A percentile compares a stretch with the other conserved stretches of the same genome.
phyloP scores from a whole-genome alignment of 2,888 invertebrate species.

The Opisthograptis luteolata region DNA sequence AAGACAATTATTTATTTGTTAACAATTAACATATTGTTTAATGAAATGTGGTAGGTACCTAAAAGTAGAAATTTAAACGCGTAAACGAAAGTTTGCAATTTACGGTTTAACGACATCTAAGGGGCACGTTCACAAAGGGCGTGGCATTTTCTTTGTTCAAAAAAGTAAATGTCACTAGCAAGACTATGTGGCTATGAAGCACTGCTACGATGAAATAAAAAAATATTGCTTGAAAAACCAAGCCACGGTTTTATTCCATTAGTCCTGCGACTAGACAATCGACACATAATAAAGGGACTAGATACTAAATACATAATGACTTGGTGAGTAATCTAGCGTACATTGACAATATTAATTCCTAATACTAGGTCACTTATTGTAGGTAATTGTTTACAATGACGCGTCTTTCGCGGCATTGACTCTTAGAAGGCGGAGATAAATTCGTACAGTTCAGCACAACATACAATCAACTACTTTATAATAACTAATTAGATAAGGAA shows the following conservation, averaged over 20 bases:
- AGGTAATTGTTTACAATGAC: background rate
- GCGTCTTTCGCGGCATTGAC: slow-evolving; percentile 4
- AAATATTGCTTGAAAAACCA: background rate
- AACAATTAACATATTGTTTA: background rate
- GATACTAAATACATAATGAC: too few relatives aligned
- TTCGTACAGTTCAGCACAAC: too few relatives aligned
- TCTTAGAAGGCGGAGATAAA: background rate
- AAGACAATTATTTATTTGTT: background rate
- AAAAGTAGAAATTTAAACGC: slow-evolving; percentile 20
- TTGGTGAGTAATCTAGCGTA: too few relatives aligned
- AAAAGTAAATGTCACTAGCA: slow-evolving; percentile 42
- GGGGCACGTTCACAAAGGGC: slow-evolving; percentile 45
- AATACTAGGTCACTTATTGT: slow-evolving; percentile 8
- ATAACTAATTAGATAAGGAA: too few relatives aligned
- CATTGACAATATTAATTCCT: background rate
- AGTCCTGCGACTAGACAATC: too few relatives aligned
- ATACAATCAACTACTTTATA: too few relatives aligned
- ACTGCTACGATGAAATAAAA: slow-evolving; percentile 10
- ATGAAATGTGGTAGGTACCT: background rate
- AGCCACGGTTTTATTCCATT: background rate
- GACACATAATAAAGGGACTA: background rate
- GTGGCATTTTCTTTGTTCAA: slow-evolving; percentile 44
- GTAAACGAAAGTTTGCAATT: slow-evolving; percentile 27
- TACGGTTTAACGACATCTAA: slow-evolving; percentile 34
- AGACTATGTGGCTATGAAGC: slow-evolving; percentile 12